Percentiles rank a stretch among this genome's conserved stretches.
Evolutionary conservation across 2,888 invertebrate species (phyloP).

Genomic region (Drosophila aldrichi): DNA sequence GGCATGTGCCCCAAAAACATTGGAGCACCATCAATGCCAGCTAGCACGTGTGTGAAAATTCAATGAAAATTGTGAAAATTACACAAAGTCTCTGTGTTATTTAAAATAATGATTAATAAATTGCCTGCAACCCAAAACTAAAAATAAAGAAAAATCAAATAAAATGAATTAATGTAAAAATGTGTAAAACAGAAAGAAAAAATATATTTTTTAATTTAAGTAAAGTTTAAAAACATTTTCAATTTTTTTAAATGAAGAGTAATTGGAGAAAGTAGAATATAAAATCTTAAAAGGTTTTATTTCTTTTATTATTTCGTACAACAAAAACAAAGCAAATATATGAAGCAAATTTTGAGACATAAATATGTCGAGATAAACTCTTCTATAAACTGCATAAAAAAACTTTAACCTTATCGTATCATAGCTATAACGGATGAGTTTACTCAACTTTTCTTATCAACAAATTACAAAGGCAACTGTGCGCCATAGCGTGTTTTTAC

Average conservation of each 20-base stretch:
- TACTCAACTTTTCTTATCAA: neutral
- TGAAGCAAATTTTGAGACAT: too few species aligned
- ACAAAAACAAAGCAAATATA: too few species aligned
- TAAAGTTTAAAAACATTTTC: neutral
- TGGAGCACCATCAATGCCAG: constrained; percentile 22
- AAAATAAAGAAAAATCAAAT: too few species aligned
- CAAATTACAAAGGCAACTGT: neutral
- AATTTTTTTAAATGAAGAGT: neutral
- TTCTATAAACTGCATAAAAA: neutral
- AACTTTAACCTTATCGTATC: neutral
- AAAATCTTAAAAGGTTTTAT: too few species aligned
- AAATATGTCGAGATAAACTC: too few species aligned
- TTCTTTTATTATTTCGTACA: too few species aligned
- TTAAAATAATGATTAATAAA: neutral
- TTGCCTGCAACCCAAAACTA: neutral
- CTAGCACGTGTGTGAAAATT: constrained; percentile 52
- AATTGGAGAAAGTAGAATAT: too few species aligned
- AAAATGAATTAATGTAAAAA: too few species aligned
- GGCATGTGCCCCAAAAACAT: constrained; percentile 54
- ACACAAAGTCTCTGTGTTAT: neutral
- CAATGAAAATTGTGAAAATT: constrained; percentile 18
- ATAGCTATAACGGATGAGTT: neutral
- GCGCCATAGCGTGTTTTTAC: constrained; percentile 1
- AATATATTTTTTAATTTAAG: neutral
- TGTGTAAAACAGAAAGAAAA: too few species aligned